phyloP scores from a whole-genome alignment of 1,140 invertebrate species.

The Goniozus legneri region DNA sequence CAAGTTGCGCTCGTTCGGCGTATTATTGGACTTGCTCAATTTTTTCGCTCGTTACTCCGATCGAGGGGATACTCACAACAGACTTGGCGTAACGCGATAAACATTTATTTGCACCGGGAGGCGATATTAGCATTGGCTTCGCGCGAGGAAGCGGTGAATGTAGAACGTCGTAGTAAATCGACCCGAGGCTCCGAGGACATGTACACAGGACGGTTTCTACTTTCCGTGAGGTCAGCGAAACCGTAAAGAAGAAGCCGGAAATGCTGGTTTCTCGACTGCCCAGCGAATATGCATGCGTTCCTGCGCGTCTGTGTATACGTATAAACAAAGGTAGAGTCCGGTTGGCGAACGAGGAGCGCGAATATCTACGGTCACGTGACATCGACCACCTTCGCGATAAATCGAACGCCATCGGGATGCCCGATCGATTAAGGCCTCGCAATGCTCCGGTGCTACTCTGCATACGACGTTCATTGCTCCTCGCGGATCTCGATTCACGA shows the following conservation, averaged over 20 bases:
- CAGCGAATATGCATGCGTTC: neutral
- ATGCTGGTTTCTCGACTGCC: constrained; percentile 15
- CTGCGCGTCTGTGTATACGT: too few species aligned
- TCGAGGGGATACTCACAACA: too few species aligned
- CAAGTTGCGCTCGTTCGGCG: too few species aligned
- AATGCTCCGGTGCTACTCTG: too few species aligned
- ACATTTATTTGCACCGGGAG: neutral
- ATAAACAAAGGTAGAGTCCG: too few species aligned
- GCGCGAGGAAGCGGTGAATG: constrained; percentile 20
- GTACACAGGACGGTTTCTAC: constrained; percentile 3
- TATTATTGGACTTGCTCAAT: too few species aligned
- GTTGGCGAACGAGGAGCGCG: neutral
- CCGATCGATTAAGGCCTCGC: constrained; percentile 22
- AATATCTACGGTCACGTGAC: constrained; percentile 5
- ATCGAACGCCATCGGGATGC: constrained; percentile 16
- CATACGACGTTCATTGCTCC: constrained; percentile 20
- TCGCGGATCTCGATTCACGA: constrained; percentile 8
- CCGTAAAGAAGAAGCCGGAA: constrained; percentile 23
- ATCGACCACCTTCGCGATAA: constrained; percentile 17
- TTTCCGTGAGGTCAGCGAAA: constrained; percentile 23
- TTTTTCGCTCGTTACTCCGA: too few species aligned
- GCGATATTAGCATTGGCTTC: constrained; percentile 9
- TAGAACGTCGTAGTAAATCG: constrained; percentile 26
- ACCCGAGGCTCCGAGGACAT: constrained; percentile 13
- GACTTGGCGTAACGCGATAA: too few species aligned